phyloP scores from a whole-genome alignment of 2,888 invertebrate species.

The Dasypolia templi region DNA sequence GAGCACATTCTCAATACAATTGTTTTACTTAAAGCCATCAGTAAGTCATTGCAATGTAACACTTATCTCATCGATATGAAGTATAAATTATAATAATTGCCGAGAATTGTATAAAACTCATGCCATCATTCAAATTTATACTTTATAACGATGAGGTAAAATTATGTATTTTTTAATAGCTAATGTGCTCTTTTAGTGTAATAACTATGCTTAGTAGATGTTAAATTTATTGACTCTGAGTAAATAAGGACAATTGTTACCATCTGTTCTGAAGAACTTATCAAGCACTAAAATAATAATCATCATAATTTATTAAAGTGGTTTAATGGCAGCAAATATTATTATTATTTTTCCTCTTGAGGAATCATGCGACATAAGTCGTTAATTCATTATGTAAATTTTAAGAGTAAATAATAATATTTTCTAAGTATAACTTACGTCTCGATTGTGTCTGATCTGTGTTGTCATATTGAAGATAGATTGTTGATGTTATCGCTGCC shows the following conservation, averaged over 20 bases:
- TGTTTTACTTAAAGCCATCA: too few species aligned
- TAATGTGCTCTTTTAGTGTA: too few species aligned
- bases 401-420: constrained; percentile 1
- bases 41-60: too few species aligned
- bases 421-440: constrained; percentile 33
- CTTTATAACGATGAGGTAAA: too few species aligned
- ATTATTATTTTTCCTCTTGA: constrained; percentile 1
- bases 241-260: constrained; percentile 4
- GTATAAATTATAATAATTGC: too few species aligned
- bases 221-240: background rate
- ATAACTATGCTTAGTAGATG: too few species aligned
- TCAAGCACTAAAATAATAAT: background rate
- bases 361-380: background rate
- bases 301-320: background rate
- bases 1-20: too few species aligned
- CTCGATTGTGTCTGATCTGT: constrained; percentile 35
- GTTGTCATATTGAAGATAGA: constrained; percentile 38
- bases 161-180: too few species aligned
- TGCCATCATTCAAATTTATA: too few species aligned
- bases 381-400: background rate
- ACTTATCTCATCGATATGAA: too few species aligned
- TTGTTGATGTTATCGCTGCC: constrained; percentile 38
- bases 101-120: too few species aligned
- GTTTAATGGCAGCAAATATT: background rate
- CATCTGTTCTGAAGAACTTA: background rate